Evolutionary conservation across 2,888 invertebrate species (phyloP).

Genomic region (Syrphus vitripennis): DNA sequence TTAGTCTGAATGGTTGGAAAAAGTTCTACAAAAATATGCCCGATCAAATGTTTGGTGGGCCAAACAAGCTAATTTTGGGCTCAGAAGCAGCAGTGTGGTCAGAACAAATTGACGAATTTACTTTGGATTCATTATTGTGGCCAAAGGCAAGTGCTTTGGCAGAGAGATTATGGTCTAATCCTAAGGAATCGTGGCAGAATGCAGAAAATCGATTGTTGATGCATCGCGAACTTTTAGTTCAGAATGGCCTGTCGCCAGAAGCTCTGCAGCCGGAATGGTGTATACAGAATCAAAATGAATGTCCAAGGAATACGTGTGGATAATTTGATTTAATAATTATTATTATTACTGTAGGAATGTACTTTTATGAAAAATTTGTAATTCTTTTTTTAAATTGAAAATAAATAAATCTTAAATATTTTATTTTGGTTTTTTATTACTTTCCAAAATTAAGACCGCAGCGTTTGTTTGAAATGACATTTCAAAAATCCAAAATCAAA

Average conservation of each 20-base stretch:
- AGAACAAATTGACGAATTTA: constrained; percentile 87
- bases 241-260: constrained; percentile 85
- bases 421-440: no score
- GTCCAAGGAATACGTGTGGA: constrained; percentile 77
- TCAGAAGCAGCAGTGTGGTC: constrained; percentile 91
- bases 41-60: constrained; percentile 82
- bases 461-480: no score
- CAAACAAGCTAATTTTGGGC: constrained; percentile 83
- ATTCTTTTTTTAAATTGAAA: no score
- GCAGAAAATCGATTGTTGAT: constrained; percentile 86
- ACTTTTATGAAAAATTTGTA: neutral
- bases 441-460: no score
- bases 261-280: constrained; percentile 91
- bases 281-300: constrained; percentile 87
- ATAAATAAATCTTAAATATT: no score
- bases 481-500: no score
- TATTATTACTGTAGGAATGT: no score
- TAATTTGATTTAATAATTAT: no score
- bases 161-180: constrained; percentile 90
- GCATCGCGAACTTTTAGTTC: constrained; percentile 85
- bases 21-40: constrained; percentile 89
- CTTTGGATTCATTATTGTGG: constrained; percentile 87
- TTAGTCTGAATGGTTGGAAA: constrained; percentile 92
- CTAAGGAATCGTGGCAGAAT: constrained; percentile 84
- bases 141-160: constrained; percentile 90